Conservation (phyloP, 2,113 vertebrate genomes). For the Albula glossodonta region DNA sequence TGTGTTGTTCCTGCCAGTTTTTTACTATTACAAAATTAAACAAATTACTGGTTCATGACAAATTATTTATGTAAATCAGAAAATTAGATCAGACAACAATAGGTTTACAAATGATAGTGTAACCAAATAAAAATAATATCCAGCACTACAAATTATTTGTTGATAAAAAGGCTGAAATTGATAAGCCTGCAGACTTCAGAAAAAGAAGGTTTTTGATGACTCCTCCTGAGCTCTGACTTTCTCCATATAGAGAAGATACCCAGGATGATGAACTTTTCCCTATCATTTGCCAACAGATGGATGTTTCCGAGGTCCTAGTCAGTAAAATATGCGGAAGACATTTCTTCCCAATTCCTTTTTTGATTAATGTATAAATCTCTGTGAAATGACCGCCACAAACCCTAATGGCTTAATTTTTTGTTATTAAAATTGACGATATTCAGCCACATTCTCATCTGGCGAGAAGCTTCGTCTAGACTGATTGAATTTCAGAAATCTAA, state of each 20-base stretch:
- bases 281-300: background rate
- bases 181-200: too few relatives aligned
- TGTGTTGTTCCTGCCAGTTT: too few relatives aligned
- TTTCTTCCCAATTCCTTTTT: slow-evolving; percentile 15
- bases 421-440: slow-evolving; percentile 23
- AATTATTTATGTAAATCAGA: too few relatives aligned
- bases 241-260: background rate
- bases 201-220: background rate
- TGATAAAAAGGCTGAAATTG: too few relatives aligned
- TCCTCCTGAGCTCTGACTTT: background rate
- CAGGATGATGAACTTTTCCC: background rate
- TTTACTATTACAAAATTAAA: too few relatives aligned
- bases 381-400: slow-evolving; percentile 15
- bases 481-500: slow-evolving; percentile 20
- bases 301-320: background rate
- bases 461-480: background rate
- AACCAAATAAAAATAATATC: too few relatives aligned
- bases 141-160: too few relatives aligned
- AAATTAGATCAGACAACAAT: too few relatives aligned
- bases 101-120: too few relatives aligned
- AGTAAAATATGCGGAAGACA: background rate
- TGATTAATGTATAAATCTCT: slow-evolving; percentile 18
- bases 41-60: too few relatives aligned
- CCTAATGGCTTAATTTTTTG: slow-evolving; percentile 28
- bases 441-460: slow-evolving; percentile 15